Evolutionary conservation across 2,113 vertebrate species (phyloP).

Genomic region (Alces alces): DNA sequence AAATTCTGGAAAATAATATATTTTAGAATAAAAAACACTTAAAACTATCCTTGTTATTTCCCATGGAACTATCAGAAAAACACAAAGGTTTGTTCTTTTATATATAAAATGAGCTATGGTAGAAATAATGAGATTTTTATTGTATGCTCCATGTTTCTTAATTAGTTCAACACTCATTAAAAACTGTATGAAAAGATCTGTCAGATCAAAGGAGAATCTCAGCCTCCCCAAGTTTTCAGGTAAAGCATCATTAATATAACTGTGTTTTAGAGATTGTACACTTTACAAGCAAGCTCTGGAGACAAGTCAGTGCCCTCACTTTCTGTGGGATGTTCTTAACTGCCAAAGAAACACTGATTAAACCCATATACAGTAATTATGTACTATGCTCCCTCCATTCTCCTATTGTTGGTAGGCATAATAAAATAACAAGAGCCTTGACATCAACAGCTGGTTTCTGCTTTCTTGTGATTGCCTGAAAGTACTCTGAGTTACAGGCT

Average conservation of each 20-base stretch:
- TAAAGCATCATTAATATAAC: neutral
- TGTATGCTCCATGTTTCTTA: neutral
- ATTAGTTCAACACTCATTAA: neutral
- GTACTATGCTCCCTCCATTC: neutral
- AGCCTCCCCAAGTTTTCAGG: neutral
- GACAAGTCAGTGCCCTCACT: neutral
- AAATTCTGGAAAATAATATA: neutral
- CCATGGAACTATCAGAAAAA: neutral
- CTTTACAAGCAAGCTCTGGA: neutral
- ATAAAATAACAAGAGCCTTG: neutral
- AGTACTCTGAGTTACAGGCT: neutral
- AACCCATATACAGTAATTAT: neutral
- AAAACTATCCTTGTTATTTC: neutral
- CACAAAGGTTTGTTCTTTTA: neutral
- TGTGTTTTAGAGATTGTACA: neutral
- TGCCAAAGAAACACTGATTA: neutral
- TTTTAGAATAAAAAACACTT: neutral
- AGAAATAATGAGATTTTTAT: neutral
- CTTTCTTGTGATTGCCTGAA: neutral
- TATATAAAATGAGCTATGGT: neutral
- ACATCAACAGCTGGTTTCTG: neutral
- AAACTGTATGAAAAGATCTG: neutral
- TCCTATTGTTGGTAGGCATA: neutral
- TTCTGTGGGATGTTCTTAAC: neutral
- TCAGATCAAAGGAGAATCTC: neutral